phyloP scores from a whole-genome alignment of 2,888 invertebrate genomes.

The Epistrophella euchroma region DNA sequence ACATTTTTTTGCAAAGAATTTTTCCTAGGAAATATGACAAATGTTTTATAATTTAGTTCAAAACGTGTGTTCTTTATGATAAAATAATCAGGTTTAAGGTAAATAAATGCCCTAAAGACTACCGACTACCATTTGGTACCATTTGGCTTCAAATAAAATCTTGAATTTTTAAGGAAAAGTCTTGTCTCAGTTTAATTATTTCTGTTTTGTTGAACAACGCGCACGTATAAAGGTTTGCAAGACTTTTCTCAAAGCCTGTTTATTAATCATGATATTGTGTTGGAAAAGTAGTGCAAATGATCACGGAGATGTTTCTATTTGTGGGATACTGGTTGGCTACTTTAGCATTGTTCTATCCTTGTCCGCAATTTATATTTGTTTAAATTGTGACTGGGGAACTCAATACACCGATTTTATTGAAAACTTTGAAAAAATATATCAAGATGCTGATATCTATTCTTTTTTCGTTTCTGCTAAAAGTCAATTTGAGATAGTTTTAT shows the following conservation, averaged over 20 bases:
- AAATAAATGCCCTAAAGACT: too few relatives aligned
- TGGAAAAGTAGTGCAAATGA: not conserved
- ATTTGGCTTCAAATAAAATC: too few relatives aligned
- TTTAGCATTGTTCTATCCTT: not conserved
- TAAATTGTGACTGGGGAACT: not conserved
- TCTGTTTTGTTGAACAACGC: not conserved
- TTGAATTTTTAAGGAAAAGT: not conserved
- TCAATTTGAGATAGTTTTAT: not conserved
- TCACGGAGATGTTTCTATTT: not conserved
- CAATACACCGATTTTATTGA: not conserved
- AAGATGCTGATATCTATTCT: fast-evolving
- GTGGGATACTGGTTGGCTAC: not conserved
- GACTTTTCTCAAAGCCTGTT: too few relatives aligned
- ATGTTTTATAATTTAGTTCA: too few relatives aligned
- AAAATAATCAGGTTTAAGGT: too few relatives aligned
- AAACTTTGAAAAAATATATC: not conserved
- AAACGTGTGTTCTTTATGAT: too few relatives aligned
- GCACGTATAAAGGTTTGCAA: too few relatives aligned
- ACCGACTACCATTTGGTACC: too few relatives aligned
- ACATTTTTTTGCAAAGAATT: too few relatives aligned
- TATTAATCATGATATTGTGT: too few relatives aligned
- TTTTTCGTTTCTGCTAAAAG: not conserved
- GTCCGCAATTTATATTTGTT: fast-evolving
- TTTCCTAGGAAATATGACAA: too few relatives aligned
- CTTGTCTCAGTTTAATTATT: not conserved